A percentile compares a stretch with the other conserved stretches of the same genome.
These are phyloP conservation scores for Protonemura montana DNA, from an alignment of 2,888 invertebrate genomes.

Conservation along the genomic window DNA sequence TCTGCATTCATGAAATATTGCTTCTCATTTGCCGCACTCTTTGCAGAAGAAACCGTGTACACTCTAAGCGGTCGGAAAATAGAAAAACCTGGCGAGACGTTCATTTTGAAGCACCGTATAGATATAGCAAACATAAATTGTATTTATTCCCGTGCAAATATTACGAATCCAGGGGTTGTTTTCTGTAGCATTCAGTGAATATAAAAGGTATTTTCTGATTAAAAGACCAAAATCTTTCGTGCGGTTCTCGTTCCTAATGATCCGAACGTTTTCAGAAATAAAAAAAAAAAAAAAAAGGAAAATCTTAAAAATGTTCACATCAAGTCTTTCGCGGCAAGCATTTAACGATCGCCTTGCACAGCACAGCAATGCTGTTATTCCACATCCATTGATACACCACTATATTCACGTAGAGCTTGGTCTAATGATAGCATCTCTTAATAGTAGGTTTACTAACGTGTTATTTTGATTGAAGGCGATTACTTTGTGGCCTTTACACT, in stretches of 20 bases:
- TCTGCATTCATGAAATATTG: slow-evolving; percentile 20
- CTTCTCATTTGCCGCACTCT: neutral
- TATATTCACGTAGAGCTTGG: neutral
- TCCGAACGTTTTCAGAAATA: neutral
- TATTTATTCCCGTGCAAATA: neutral
- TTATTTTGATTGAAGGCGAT: slow-evolving; percentile 33
- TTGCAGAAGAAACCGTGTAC: neutral
- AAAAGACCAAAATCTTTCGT: neutral
- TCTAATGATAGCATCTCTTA: slow-evolving; percentile 19
- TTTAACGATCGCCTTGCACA: neutral
- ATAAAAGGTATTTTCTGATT: slow-evolving; percentile 3
- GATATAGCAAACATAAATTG: neutral
- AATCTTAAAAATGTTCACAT: neutral
- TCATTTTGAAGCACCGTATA: neutral
- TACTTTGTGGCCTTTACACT: slow-evolving; percentile 33
- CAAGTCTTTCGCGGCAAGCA: neutral
- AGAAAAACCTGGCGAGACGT: neutral
- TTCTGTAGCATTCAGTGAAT: neutral
- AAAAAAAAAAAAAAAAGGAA: neutral
- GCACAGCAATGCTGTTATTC: slow-evolving; percentile 1
- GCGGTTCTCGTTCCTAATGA: neutral
- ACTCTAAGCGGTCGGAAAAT: neutral
- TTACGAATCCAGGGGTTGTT: neutral
- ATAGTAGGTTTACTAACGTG: slow-evolving; percentile 17
- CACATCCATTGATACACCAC: slow-evolving; percentile 12